A percentile compares a stretch with the other conserved stretches of the same genome.
Evolutionary conservation across 2,113 vertebrate genomes (phyloP).

Genomic region (Ornithorhynchus anatinus): DNA sequence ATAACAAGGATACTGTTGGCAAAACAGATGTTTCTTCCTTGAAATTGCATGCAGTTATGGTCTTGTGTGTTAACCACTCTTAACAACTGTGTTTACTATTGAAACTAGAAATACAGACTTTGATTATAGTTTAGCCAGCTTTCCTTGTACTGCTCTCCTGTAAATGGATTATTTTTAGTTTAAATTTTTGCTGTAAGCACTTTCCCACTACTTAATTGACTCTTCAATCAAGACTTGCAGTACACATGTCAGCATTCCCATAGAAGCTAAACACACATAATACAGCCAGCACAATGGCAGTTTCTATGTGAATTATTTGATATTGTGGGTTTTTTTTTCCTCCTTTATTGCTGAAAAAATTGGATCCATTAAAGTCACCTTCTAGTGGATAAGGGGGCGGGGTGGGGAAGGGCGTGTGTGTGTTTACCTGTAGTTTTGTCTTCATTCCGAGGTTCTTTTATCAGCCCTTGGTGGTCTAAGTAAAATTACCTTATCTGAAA

Average conservation of each 20-base stretch:
- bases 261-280: background rate
- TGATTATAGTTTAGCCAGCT: slow-evolving; percentile 21
- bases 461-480: background rate
- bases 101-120: slow-evolving; percentile 32
- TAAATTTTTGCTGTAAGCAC: slow-evolving; percentile 8
- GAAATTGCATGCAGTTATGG: slow-evolving; percentile 1
- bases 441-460: slow-evolving; percentile 10
- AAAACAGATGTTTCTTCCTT: slow-evolving; percentile 26
- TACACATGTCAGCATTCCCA: background rate
- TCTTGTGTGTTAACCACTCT: slow-evolving; percentile 34
- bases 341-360: background rate
- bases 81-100: slow-evolving; percentile 42
- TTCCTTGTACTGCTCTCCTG: background rate
- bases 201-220: slow-evolving; percentile 16
- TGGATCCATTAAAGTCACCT: background rate
- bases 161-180: slow-evolving; percentile 27
- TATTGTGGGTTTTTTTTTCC: background rate
- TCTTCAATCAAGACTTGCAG: slow-evolving; percentile 2
- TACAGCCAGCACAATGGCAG: background rate
- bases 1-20: background rate
- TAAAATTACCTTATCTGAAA: background rate
- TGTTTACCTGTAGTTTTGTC: no score
- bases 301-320: background rate
- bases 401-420: background rate
- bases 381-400: background rate